A percentile compares a stretch with the other conserved stretches of the same genome.
Conservation (phyloP, 2,797 vertebrate genomes). For the Zalophus californianus region DNA sequence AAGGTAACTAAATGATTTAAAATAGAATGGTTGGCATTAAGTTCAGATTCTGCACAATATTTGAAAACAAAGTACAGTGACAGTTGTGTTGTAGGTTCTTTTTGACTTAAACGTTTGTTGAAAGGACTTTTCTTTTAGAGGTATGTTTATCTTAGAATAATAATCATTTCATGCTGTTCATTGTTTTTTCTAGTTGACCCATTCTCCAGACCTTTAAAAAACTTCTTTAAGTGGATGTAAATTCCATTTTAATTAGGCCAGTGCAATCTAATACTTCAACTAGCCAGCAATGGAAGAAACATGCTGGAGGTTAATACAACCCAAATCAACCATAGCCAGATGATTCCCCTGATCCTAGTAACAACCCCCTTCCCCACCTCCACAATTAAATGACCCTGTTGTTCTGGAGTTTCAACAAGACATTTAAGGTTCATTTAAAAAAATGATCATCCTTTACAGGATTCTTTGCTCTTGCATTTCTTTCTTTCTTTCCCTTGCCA, state of each 20-base stretch:
- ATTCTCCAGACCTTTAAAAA: slow-evolving; percentile 83
- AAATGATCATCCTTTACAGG: slow-evolving; percentile 79
- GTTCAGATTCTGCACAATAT: slow-evolving; percentile 35
- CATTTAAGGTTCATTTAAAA: slow-evolving; percentile 77
- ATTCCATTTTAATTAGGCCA: slow-evolving; percentile 88
- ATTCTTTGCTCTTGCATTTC: slow-evolving; percentile 85
- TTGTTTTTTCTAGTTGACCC: slow-evolving; percentile 70
- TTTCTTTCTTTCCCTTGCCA: slow-evolving; percentile 90
- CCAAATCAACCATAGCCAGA: slow-evolving; percentile 83
- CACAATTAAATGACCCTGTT: slow-evolving; percentile 82
- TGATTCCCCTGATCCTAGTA: slow-evolving; percentile 84
- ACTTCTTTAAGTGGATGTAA: slow-evolving; percentile 81
- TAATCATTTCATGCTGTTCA: slow-evolving; percentile 76
- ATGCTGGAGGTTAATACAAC: slow-evolving; percentile 85
- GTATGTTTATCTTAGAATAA: slow-evolving; percentile 66
- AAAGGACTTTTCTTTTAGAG: slow-evolving; percentile 56
- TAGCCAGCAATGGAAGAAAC: slow-evolving; percentile 74
- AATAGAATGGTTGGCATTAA: slow-evolving; percentile 55
- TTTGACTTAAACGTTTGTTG: slow-evolving; percentile 42
- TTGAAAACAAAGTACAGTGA: slow-evolving; percentile 24
- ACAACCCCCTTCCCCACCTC: slow-evolving; percentile 52
- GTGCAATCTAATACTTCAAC: slow-evolving; percentile 84
- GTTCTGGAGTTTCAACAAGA: slow-evolving; percentile 83
- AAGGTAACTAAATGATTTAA: slow-evolving; percentile 42
- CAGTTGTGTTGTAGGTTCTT: slow-evolving; percentile 63